phyloP scores from a whole-genome alignment of 2,888 invertebrate genomes.

The Norana najaformis region DNA sequence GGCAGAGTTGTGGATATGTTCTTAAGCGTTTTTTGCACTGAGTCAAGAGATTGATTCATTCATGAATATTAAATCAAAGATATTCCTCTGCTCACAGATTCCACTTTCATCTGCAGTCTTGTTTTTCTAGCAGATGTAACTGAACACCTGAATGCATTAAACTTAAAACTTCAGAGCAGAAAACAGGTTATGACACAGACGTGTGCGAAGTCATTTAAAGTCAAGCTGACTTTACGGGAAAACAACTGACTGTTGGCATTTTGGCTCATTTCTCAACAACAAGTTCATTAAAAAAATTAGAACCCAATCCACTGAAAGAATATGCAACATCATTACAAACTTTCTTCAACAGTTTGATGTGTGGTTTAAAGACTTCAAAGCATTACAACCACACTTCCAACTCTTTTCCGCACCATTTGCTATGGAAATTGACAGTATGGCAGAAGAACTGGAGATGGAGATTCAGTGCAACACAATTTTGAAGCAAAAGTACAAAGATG shows the following conservation, averaged over 20 bases:
- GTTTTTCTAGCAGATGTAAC: neutral
- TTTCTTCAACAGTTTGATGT: no score
- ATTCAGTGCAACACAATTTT: no score
- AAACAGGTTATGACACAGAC: no score
- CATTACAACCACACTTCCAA: neutral
- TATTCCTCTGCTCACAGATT: neutral
- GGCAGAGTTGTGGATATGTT: neutral
- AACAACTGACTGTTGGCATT: no score
- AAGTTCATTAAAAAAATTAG: neutral
- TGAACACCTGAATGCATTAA: neutral
- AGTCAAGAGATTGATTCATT: no score
- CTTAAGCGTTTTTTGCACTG: neutral
- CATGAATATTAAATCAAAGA: no score
- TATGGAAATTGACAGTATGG: no score
- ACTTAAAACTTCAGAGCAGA: neutral
- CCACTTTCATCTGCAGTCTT: neutral
- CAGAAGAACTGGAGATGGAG: no score
- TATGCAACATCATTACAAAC: no score
- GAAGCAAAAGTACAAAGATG: neutral
- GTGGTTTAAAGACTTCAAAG: neutral
- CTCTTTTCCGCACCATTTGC: no score
- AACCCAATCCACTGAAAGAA: neutral
- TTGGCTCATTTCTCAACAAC: neutral
- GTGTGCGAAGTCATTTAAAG: neutral
- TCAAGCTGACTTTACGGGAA: neutral